These are phyloP conservation scores for Parnassius glacialis DNA, from an alignment of 2,888 invertebrate genomes.

Conservation along the genomic window DNA sequence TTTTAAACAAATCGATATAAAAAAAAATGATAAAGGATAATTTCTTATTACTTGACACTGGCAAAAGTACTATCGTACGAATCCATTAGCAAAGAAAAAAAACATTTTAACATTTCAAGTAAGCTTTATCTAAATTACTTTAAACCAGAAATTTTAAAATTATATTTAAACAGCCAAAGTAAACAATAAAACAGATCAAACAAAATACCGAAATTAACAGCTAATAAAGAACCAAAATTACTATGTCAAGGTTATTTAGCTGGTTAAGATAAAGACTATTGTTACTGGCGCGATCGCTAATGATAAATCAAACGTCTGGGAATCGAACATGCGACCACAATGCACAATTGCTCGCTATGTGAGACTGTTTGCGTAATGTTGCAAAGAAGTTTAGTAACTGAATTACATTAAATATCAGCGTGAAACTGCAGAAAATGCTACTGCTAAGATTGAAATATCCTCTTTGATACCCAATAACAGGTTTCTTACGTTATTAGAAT, in stretches of 20 bases:
- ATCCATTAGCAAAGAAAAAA: background rate
- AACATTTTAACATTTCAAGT: background rate
- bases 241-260: conserved; percentile 46
- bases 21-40: no score
- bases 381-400: conserved; percentile 4
- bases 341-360: conserved; percentile 46
- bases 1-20: no score
- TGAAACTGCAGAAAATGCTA: no score
- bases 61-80: no score
- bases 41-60: no score
- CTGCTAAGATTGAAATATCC: no score
- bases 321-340: conserved; percentile 51
- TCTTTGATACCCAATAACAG: no score
- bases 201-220: conserved; percentile 8
- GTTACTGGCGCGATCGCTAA: conserved; percentile 31
- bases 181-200: conserved; percentile 21
- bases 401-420: no score
- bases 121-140: background rate
- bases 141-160: background rate
- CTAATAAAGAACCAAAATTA: conserved; percentile 31
- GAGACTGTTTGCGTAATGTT: conserved; percentile 35
- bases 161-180: background rate
- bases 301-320: conserved; percentile 48
- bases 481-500: no score
- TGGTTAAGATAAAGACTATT: conserved; percentile 40